Percentiles rank a stretch among this genome's conserved stretches.
Conservation (phyloP, 1,140 invertebrate species). For the Adelges cooleyi region DNA sequence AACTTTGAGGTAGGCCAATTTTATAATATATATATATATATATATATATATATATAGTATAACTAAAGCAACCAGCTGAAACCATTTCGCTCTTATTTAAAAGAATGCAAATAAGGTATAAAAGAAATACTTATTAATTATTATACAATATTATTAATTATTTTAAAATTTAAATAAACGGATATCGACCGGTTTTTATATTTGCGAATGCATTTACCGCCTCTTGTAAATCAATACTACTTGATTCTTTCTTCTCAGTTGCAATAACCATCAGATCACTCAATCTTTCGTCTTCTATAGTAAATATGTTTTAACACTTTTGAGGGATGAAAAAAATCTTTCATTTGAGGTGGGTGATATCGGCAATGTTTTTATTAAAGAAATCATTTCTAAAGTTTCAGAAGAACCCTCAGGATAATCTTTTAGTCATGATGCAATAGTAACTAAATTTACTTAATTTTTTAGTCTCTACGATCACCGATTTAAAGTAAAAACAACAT, state of each 20-base stretch:
- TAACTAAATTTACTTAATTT: background rate
- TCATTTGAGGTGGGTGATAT: background rate
- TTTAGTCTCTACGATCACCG: too few relatives aligned
- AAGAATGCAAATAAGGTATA: background rate
- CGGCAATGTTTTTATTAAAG: background rate
- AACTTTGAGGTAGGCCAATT: background rate
- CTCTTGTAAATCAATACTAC: background rate
- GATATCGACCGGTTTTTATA: background rate
- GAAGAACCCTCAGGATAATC: background rate
- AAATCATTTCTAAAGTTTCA: background rate
- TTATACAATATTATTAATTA: too few relatives aligned
- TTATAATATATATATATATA: background rate
- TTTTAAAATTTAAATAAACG: too few relatives aligned
- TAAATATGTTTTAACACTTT: background rate
- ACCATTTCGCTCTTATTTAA: background rate
- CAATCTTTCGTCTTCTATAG: background rate
- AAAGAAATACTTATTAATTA: background rate
- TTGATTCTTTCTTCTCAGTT: background rate
- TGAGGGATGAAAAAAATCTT: background rate
- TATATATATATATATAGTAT: background rate
- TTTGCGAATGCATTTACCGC: background rate
- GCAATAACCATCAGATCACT: background rate
- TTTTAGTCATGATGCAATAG: background rate
- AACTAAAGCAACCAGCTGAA: background rate
- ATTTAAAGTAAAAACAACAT: too few relatives aligned